phyloP scores from a whole-genome alignment of 2,797 vertebrate genomes.

The Hapalemur alaotrensis region DNA sequence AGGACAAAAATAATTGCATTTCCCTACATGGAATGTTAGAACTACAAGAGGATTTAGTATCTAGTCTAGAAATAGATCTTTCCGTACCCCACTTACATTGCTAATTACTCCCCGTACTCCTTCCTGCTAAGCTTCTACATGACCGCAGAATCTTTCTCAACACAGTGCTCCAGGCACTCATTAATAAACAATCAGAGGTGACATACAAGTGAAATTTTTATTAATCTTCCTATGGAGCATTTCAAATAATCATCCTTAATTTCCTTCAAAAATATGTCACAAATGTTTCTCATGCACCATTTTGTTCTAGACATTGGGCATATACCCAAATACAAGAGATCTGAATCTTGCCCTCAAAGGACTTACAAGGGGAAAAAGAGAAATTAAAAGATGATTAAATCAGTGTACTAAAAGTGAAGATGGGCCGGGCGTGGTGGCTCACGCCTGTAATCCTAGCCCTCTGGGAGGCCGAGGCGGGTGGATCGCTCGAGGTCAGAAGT shows the following conservation, averaged over 20 bases:
- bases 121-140: neutral
- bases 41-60: neutral
- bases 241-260: slow-evolving; percentile 32
- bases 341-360: neutral
- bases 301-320: neutral
- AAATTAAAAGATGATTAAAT: neutral
- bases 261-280: neutral
- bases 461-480: too few relatives aligned
- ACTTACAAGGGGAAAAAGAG: neutral
- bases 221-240: neutral
- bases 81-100: neutral
- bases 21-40: slow-evolving; percentile 1
- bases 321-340: neutral
- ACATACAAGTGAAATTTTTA: slow-evolving; percentile 2
- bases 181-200: neutral
- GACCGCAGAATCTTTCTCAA: neutral
- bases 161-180: neutral
- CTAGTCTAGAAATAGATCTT: neutral
- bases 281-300: neutral
- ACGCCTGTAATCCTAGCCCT: too few relatives aligned
- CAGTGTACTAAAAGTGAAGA: neutral
- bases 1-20: slow-evolving; percentile 38
- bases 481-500: too few relatives aligned
- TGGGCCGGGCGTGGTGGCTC: too few relatives aligned
- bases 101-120: neutral